phyloP scores from a whole-genome alignment of 2,797 vertebrate genomes.

The Dromococcyx pavoninus region DNA sequence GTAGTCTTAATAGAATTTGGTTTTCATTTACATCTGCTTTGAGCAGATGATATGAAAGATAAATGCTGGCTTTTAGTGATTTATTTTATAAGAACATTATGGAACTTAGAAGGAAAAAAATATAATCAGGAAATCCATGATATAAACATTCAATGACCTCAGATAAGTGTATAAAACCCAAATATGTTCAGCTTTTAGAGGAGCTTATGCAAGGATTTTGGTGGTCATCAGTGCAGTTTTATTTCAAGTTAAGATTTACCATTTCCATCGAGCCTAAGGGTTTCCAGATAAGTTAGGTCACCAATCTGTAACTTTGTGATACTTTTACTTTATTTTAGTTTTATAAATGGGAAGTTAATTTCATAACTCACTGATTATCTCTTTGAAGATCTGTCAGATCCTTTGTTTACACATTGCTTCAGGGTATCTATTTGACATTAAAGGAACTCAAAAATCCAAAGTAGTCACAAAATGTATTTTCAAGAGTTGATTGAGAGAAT shows the following conservation, averaged over 20 bases:
- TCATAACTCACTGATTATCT: neutral
- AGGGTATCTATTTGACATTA: neutral
- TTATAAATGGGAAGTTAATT: neutral
- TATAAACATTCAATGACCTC: neutral
- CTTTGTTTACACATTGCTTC: neutral
- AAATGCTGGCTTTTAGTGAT: slow-evolving; percentile 16
- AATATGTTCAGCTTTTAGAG: neutral
- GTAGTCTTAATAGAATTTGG: neutral
- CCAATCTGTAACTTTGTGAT: neutral
- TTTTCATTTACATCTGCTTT: slow-evolving; percentile 42
- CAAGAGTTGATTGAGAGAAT: neutral
- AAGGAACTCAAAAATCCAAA: neutral
- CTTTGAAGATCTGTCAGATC: neutral
- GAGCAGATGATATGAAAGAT: neutral
- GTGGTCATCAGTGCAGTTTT: neutral
- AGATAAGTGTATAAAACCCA: neutral
- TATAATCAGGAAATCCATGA: slow-evolving; percentile 37
- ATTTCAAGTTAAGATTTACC: neutral
- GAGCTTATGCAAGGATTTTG: slow-evolving; percentile 18
- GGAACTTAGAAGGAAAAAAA: slow-evolving; percentile 15
- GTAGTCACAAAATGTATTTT: neutral
- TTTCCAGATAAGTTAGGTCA: neutral
- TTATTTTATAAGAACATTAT: slow-evolving; percentile 46
- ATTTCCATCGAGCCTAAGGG: slow-evolving; percentile 24
- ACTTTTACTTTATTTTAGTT: neutral